phyloP scores from a whole-genome alignment of 1,140 invertebrate species.

The Megalopta genalis region DNA sequence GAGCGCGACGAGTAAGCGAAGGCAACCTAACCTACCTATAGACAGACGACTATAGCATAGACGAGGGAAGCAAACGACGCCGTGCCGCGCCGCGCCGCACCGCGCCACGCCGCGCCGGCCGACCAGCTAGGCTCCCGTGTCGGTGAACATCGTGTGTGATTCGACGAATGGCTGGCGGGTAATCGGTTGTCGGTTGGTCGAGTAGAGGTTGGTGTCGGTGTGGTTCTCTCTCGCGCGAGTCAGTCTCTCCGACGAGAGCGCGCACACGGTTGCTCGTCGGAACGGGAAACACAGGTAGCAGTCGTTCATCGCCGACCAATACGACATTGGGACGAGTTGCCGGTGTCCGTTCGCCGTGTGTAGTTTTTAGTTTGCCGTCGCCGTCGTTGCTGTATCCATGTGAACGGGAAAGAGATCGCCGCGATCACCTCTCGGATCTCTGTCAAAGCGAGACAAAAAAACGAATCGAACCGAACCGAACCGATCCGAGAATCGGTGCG shows the following conservation, averaged over 20 bases:
- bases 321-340: too few relatives aligned
- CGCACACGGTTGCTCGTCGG: constrained; percentile 10
- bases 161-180: background rate
- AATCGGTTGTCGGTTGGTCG: constrained; percentile 1
- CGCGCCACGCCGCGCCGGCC: too few relatives aligned
- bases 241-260: background rate
- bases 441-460: background rate
- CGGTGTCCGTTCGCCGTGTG: too few relatives aligned
- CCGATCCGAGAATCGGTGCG: too few relatives aligned
- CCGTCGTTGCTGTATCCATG: background rate
- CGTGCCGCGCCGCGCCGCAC: too few relatives aligned
- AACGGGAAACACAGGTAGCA: background rate
- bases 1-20: too few relatives aligned
- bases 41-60: too few relatives aligned
- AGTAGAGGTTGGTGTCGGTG: background rate
- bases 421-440: constrained; percentile 4
- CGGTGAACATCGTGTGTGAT: too few relatives aligned
- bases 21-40: background rate
- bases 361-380: too few relatives aligned
- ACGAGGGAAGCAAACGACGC: background rate
- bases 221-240: background rate
- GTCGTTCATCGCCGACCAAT: too few relatives aligned
- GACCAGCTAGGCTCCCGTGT: too few relatives aligned
- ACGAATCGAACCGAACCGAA: too few relatives aligned
- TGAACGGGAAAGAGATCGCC: background rate